phyloP scores from a whole-genome alignment of 2,113 vertebrate genomes.

The Labeo catla region DNA sequence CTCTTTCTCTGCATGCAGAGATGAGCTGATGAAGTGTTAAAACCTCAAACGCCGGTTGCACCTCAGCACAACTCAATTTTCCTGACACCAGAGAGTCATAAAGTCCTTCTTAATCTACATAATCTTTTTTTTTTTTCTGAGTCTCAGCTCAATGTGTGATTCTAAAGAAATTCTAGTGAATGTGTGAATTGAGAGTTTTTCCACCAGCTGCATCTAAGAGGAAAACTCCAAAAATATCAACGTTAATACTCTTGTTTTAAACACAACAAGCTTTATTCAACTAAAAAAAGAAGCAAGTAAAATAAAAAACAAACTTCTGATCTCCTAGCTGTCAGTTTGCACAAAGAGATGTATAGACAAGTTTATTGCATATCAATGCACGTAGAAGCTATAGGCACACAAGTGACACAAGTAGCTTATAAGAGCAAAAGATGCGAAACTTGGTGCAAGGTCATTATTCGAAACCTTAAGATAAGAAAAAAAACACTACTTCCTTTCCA shows the following conservation, averaged over 20 bases:
- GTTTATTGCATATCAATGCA: neutral
- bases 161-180: neutral
- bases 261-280: neutral
- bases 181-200: neutral
- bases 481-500: neutral
- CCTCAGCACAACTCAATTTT: neutral
- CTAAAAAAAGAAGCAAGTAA: neutral
- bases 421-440: neutral
- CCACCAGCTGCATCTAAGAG: neutral
- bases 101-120: neutral
- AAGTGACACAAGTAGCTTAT: too few species aligned
- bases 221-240: neutral
- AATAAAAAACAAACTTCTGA: neutral
- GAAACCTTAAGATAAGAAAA: neutral
- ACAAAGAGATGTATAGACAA: neutral
- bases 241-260: neutral
- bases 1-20: neutral
- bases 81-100: conserved; percentile 1
- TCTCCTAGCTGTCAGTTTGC: neutral
- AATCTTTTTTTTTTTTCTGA: neutral
- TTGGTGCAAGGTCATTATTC: neutral
- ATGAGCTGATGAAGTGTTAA: conserved; percentile 12
- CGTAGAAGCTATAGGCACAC: neutral
- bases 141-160: neutral
- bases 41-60: conserved; percentile 45